Evolutionary conservation across 2,113 vertebrate genomes (phyloP).

Genomic region (Pardalotus punctatus): DNA sequence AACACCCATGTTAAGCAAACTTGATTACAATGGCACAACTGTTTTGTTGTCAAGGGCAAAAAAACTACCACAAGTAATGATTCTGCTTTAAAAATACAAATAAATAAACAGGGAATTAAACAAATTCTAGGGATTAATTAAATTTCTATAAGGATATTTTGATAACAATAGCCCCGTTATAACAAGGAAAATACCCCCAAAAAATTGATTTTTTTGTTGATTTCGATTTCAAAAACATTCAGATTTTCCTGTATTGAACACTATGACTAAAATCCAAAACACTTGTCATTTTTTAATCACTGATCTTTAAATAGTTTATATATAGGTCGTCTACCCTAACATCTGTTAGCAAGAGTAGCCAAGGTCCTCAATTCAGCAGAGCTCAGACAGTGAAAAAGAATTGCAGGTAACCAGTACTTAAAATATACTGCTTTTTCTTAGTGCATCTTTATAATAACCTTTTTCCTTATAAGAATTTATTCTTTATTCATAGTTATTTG

Average conservation of each 20-base stretch:
- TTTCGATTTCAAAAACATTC: not conserved
- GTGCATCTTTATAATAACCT: not conserved
- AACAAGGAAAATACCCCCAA: not conserved
- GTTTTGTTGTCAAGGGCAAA: not conserved
- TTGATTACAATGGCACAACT: not conserved
- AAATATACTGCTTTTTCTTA: not conserved
- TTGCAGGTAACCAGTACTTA: not conserved
- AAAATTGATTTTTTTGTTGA: not conserved
- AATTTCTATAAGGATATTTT: not conserved
- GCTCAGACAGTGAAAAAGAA: not conserved
- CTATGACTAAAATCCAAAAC: not conserved
- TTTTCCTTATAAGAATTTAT: not conserved
- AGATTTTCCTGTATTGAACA: not conserved
- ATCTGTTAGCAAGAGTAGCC: not conserved
- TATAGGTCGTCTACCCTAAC: not conserved
- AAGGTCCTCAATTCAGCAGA: not conserved
- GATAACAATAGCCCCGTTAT: not conserved
- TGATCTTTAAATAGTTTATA: not conserved
- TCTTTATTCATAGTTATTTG: not conserved
- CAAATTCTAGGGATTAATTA: not conserved
- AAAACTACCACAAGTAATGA: not conserved
- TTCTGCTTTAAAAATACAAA: not conserved
- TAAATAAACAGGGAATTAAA: not conserved
- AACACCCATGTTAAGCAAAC: not conserved
- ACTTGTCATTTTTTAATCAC: not conserved